Evolutionary conservation across 2,888 invertebrate genomes (phyloP).

Genomic region (Dicycla oo): DNA sequence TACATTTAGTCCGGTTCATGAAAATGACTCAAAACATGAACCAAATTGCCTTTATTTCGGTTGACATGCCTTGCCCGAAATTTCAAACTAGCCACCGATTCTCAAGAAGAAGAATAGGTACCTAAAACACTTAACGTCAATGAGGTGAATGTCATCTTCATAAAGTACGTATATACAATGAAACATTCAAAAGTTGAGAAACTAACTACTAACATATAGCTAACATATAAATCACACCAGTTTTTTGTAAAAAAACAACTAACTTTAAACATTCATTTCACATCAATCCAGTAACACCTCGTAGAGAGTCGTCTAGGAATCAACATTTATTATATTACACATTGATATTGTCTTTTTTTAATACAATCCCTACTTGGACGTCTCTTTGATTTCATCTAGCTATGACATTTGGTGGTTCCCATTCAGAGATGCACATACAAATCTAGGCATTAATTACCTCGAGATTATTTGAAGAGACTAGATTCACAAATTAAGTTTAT

Average conservation of each 20-base stretch:
- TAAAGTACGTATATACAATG: conserved; percentile 23
- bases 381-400: conserved; percentile 88
- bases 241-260: conserved; percentile 58
- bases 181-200: conserved; percentile 56
- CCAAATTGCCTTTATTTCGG: background rate
- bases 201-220: conserved; percentile 59
- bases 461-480: conserved; percentile 30
- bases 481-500: conserved; percentile 15
- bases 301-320: conserved; percentile 59
- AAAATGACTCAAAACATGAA: background rate
- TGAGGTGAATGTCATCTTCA: conserved; percentile 19
- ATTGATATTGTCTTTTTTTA: conserved; percentile 84
- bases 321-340: conserved; percentile 72
- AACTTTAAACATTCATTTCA: conserved; percentile 61
- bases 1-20: background rate
- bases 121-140: background rate
- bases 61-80: background rate
- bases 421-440: conserved; percentile 49
- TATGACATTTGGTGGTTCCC: conserved; percentile 67
- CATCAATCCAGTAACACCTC: conserved; percentile 58
- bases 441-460: background rate
- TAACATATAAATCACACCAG: conserved; percentile 66
- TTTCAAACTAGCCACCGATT: background rate
- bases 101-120: background rate
- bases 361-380: conserved; percentile 84